These are phyloP conservation scores for Myripristis jacobus DNA, from an alignment of 2,797 vertebrate genomes.

Conservation along the genomic window DNA sequence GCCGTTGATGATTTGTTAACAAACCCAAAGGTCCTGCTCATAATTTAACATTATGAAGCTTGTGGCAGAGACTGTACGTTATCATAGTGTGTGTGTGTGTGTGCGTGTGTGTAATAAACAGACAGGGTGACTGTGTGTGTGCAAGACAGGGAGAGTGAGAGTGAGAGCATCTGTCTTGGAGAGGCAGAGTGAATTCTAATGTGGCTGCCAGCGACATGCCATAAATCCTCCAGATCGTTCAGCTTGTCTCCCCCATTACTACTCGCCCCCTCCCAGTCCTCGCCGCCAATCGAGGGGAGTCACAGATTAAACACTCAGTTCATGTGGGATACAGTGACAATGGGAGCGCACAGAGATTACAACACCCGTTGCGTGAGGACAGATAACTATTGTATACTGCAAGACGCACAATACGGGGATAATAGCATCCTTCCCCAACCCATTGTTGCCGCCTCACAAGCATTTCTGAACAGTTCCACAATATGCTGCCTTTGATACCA, in stretches of 20 bases:
- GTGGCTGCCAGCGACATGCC: constrained; percentile 64
- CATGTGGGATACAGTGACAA: constrained; percentile 48
- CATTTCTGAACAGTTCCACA: constrained; percentile 47
- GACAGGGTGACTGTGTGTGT: neutral
- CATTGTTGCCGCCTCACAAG: constrained; percentile 47
- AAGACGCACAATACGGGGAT: constrained; percentile 37
- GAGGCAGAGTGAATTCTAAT: constrained; percentile 71
- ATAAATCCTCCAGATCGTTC: constrained; percentile 74
- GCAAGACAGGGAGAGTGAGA: constrained; percentile 22
- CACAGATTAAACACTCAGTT: constrained; percentile 52
- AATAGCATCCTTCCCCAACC: constrained; percentile 48
- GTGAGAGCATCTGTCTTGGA: constrained; percentile 66
- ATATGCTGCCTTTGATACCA: constrained; percentile 45
- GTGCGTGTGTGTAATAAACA: constrained; percentile 70
- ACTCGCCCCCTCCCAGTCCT: constrained; percentile 24
- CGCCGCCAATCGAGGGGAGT: constrained; percentile 33
- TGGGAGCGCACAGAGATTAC: constrained; percentile 54
- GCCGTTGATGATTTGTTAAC: constrained; percentile 66
- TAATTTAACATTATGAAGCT: constrained; percentile 58
- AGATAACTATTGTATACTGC: constrained; percentile 39
- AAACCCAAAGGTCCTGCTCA: constrained; percentile 49
- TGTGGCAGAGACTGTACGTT: constrained; percentile 34
- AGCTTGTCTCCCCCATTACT: constrained; percentile 35
- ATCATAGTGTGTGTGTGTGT: too few species aligned
- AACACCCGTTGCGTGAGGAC: constrained; percentile 26